Base-by-base conservation (phyloP, 2,113 vertebrate genomes). In the Strigops habroptila region DNA sequence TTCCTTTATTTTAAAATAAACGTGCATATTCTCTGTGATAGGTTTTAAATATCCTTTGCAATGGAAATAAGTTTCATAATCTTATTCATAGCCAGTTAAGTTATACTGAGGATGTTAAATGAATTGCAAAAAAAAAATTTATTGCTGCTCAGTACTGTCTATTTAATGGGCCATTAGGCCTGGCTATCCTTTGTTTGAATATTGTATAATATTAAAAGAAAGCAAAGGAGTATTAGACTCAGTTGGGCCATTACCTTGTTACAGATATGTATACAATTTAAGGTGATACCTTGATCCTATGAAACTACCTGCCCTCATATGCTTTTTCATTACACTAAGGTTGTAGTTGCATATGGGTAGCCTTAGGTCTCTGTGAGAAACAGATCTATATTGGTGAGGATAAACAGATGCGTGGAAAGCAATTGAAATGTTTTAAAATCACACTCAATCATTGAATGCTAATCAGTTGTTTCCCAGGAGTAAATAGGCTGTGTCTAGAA, bases 121-220 rank as follows among this genome's bases (percentile, higher is more conserved):
- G 95, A 94, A 93, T 97, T 97, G 97, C 88, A 97, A 97, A 96
- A 95, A 95, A 53, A 97, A 95, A 97, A 95, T 67, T 93, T 96
- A 96, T 93, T 95, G 88, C 93, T 96, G 65, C 92, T 97, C 96
- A 94, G 90, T 98, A 92, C 96, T 97, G 93, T 93, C 97, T 96
- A 97, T 98, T 98, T 98, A 97, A 97, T 97, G 97, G 95, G 18
- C 95, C 97, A 97, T 98, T 97, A 97, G 90, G 83, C 80, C 82
- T 93, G 76, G 73, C 86, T 97, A 41, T 96, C 97, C 97, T 97
- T 97, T 93, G 85, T 97, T 94, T 86, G 82, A 96, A 41, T 95
- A 91, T 91, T 93, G 85, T 94, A 65, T 90, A 96, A 93, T 89
- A 92, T 43, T 90, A 92, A 95, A 94, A 89, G 88, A 93, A 96